These are phyloP conservation scores for Lutraria rhynchaena DNA, from an alignment of 1,140 invertebrate species.

Conservation along the genomic window DNA sequence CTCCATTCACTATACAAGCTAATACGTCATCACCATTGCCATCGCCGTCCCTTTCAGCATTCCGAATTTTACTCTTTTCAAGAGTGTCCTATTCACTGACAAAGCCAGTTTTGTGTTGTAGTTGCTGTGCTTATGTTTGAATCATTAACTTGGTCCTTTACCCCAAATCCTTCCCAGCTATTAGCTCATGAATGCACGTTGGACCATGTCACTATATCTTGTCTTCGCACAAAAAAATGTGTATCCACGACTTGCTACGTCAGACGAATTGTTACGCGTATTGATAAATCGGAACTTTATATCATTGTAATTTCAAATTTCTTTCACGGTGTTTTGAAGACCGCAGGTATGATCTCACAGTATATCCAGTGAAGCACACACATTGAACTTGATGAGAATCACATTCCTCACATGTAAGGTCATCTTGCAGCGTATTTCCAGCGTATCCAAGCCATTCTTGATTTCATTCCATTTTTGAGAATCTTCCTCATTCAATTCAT, in stretches of 20 bases:
- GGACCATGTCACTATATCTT: conserved; percentile 7
- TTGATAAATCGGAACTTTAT: neutral
- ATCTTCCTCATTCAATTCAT: neutral
- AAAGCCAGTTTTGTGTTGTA: neutral
- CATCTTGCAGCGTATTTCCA: neutral
- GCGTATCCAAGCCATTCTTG: neutral
- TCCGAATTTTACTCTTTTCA: neutral
- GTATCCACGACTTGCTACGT: conserved; percentile 9
- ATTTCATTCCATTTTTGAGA: too few species aligned
- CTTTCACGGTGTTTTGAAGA: conserved; percentile 11
- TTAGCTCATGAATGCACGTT: neutral
- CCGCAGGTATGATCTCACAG: neutral
- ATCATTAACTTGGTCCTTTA: too few species aligned
- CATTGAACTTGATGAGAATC: neutral
- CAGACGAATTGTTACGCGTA: neutral
- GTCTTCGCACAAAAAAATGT: neutral
- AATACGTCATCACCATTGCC: neutral
- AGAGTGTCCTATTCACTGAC: neutral
- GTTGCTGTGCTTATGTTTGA: too few species aligned
- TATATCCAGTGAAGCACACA: conserved; percentile 22
- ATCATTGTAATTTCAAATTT: neutral
- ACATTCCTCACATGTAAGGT: neutral
- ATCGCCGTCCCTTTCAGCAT: neutral
- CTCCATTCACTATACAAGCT: neutral
- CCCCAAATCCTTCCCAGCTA: neutral